Conservation (phyloP, 2,797 vertebrate genomes). For the Malurus leucopterus region DNA sequence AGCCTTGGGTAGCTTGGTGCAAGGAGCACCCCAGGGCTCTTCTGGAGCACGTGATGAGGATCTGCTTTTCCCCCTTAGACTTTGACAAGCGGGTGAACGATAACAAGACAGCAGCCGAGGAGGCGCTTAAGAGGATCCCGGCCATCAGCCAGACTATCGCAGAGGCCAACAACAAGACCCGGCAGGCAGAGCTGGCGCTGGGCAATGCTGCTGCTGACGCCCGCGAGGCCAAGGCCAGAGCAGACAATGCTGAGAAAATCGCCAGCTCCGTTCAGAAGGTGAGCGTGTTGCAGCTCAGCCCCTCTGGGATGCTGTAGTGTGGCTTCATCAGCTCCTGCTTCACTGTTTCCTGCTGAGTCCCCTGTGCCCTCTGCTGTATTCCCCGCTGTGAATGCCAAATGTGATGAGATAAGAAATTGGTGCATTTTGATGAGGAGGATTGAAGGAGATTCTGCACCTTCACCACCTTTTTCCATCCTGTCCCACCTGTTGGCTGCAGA, state of each 20-base stretch:
- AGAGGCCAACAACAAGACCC: conserved; percentile 88
- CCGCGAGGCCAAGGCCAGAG: conserved; percentile 86
- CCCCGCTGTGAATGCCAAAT: background rate
- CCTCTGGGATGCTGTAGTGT: fast-evolving
- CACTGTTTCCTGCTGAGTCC: background rate
- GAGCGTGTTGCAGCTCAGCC: background rate
- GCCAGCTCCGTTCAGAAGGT: conserved; percentile 89
- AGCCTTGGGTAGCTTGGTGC: background rate
- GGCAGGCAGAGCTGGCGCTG: conserved; percentile 81
- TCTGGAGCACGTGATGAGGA: background rate
- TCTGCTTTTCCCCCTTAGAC: conserved; percentile 70
- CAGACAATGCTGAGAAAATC: conserved; percentile 86
- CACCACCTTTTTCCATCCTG: background rate
- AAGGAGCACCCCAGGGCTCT: background rate
- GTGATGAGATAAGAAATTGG: background rate
- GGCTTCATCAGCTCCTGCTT: background rate
- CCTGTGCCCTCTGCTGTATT: fast-evolving
- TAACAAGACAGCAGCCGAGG: conserved; percentile 95
- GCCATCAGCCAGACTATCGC: conserved; percentile 85
- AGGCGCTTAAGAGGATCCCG: conserved; percentile 88
- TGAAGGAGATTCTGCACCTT: background rate
- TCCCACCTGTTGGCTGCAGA: conserved; percentile 68
- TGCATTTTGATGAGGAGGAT: background rate
- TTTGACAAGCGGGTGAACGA: conserved; percentile 93
- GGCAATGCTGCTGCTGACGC: conserved; percentile 87